Evolutionary conservation across 2,888 invertebrate genomes (phyloP), one percentile per base, ranked within the genome.

Genomic region (Perithous albicinctus): DNA sequence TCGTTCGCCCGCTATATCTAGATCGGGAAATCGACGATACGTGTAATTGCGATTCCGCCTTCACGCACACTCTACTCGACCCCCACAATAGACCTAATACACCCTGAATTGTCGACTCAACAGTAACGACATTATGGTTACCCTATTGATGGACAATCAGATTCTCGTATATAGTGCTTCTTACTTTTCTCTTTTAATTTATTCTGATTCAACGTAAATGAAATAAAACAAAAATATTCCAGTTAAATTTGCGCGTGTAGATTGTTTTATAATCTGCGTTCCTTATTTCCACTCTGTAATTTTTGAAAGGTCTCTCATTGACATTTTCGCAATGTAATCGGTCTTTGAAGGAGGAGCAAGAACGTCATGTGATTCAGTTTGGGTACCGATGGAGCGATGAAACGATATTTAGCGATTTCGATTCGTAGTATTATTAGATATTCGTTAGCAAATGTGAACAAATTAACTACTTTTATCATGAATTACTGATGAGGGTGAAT

Each of bases 21-120:
- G 87, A 90, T 90, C 86, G 79, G 61, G 80, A 72, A 82, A 75
- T 79, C 87, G 82, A 41, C 83, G 87, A 85, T 87, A 87, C 88
- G 88, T 87, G 88, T 87, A 88, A 89, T 87, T 87, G 84, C 83
- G 76, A 70, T 59, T 69, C 82, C 80, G 80, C 82, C 83, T 79
- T 74, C 83, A 29, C 73, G 64, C 59, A 48, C 64, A 61, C 66
- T 54, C 59, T n/a, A n/a, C 59, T 43, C 43, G 18, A 59, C 10
- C 20, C 63, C 64, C 29, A 81, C 80, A 74, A 83, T 74, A 70
- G 63, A 69, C 43, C 48, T 66, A 80, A 76, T 67, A 23, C 59
- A 59, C 41, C 12, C 67, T 46, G 35, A 54, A 54, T 0, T 63
- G 74, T 74, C 7, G 61, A 51, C 48, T 41, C 80, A 80, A 76